A percentile compares a stretch with the other conserved stretches of the same genome.
phyloP scores from a whole-genome alignment of 2,888 invertebrate species.

The Plebejus anna region DNA sequence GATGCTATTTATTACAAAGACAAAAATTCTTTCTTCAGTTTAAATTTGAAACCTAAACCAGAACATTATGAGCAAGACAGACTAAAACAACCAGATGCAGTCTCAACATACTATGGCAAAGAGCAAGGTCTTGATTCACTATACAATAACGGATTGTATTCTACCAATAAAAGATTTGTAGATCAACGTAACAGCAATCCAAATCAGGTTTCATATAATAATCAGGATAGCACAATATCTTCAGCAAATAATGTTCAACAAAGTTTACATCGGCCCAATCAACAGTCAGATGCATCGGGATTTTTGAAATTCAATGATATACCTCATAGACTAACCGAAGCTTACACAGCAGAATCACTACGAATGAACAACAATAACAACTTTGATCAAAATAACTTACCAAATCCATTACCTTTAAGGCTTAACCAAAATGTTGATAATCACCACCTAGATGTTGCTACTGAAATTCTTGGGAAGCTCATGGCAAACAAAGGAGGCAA shows the following conservation, averaged over 20 bases:
- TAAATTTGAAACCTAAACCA: slow-evolving; percentile 60
- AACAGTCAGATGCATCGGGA: slow-evolving; percentile 51
- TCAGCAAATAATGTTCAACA: slow-evolving; percentile 51
- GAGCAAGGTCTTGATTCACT: slow-evolving; percentile 48
- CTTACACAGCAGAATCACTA: slow-evolving; percentile 50
- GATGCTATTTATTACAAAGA: slow-evolving; percentile 66
- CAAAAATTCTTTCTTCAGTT: slow-evolving; percentile 62
- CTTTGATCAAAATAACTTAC: slow-evolving; percentile 57
- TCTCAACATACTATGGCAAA: slow-evolving; percentile 50
- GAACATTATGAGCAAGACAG: slow-evolving; percentile 54
- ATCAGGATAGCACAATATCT: slow-evolving; percentile 54
- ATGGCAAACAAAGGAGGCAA: slow-evolving; percentile 55
- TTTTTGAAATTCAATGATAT: slow-evolving; percentile 66
- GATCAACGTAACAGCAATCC: slow-evolving; percentile 50
- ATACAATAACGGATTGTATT: slow-evolving; percentile 46
- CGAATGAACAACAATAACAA: slow-evolving; percentile 53
- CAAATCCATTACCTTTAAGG: slow-evolving; percentile 58
- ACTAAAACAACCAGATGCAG: slow-evolving; percentile 52
- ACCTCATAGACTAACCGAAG: slow-evolving; percentile 62
- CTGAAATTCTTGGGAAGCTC: slow-evolving; percentile 59
- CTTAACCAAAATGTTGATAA: slow-evolving; percentile 70
- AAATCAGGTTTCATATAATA: slow-evolving; percentile 48
- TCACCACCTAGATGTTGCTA: slow-evolving; percentile 66
- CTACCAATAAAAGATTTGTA: slow-evolving; percentile 48
- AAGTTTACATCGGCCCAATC: slow-evolving; percentile 50